These are phyloP conservation scores for Propithecus deckenii DNA, from an alignment of 2,797 vertebrate species.

Conservation along the genomic window DNA sequence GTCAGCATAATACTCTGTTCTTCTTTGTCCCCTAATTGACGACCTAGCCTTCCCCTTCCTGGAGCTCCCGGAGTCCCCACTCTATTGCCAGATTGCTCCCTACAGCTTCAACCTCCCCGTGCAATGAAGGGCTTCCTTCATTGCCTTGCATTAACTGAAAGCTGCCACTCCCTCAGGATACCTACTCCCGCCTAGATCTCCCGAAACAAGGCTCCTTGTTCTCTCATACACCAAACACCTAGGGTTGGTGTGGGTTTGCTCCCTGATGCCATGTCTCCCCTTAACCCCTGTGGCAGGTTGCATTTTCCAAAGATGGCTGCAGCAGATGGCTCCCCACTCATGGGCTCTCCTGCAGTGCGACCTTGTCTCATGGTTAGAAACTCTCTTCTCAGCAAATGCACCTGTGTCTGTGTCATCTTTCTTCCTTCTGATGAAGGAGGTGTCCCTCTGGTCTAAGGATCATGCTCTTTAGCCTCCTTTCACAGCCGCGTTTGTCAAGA, in stretches of 20 bases:
- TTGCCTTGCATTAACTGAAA: background rate
- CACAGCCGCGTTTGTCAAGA: background rate
- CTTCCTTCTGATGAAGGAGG: background rate
- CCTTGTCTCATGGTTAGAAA: background rate
- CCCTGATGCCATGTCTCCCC: background rate
- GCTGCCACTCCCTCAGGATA: background rate
- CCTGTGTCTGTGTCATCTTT: background rate
- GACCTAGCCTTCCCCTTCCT: background rate
- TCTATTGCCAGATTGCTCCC: background rate
- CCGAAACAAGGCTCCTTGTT: background rate
- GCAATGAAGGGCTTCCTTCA: background rate
- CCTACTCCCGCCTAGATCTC: background rate
- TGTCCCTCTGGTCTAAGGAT: background rate
- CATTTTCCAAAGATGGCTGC: background rate
- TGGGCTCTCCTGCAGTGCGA: fast-evolving
- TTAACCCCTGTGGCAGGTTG: too few species aligned
- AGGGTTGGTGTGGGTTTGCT: background rate
- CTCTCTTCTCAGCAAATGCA: background rate
- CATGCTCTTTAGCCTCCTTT: background rate
- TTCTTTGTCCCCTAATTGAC: background rate
- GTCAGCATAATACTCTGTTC: background rate
- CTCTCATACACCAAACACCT: background rate
- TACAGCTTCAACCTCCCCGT: background rate
- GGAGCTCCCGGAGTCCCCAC: background rate
- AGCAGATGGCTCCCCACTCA: background rate